Base-by-base conservation (phyloP, 1,140 invertebrate genomes). In the Neodiprion virginianus region DNA sequence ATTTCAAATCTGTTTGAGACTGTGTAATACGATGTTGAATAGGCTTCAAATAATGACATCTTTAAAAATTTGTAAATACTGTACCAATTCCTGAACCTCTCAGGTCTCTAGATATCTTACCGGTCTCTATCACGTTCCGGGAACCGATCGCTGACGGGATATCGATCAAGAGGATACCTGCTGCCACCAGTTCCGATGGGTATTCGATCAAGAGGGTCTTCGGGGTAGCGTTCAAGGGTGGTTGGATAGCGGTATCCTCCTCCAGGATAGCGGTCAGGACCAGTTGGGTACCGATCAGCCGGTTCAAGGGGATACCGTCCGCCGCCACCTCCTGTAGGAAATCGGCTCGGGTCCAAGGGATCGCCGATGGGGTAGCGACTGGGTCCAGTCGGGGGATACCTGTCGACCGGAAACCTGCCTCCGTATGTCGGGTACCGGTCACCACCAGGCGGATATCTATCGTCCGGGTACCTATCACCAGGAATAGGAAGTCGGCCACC, bases 381-480 rank as follows among this genome's bases (percentile, higher is more conserved):
- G 75, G 79, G 80, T 61, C 81, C 76, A 17, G 72, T 74, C 7
- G 78, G 76, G 2, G 76, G 77, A 78, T 89, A 90, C 80, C 86
- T 79, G 28, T 87, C 87, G 14, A 75, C 67, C 8, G 86, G 86
- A 72, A 86, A 88, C 74, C 82, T 81, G 48, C 89, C 87, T 8
- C 74, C 75, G 23, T 75, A 76, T 17, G 77, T 73, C n/a, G 88
- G 85, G 73, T 88, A 88, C 50, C 83, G 80, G 47, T 88, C 87
- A 40, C 79, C 79, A 4, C 76, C 76, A 10, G 84, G 79, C 40
- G 85, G 85, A 78, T 86, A 87, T 67, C 85, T 28, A 14, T 71
- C 21, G 0, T 28, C 47, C 49, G 69, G 69, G 49, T 71, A 74
- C 17, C 79, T 73, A 9, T 72, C 75, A 8, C 67, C 71, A 3